Evolutionary conservation across 2,797 vertebrate species (phyloP).

Genomic region (Trachurus trachurus): DNA sequence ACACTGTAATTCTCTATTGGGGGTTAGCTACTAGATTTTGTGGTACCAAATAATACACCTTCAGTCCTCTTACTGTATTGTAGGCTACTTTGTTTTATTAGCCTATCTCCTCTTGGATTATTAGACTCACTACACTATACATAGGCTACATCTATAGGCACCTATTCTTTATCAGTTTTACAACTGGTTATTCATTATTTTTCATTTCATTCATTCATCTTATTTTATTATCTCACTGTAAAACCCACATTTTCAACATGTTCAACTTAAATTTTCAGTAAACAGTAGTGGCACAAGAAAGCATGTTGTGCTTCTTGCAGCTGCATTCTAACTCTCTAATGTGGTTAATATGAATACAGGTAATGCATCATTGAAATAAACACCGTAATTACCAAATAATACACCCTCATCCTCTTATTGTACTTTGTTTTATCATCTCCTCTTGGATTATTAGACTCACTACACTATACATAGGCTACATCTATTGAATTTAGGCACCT

Average conservation of each 20-base stretch:
- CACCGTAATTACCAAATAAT: not conserved
- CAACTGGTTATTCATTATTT: not conserved
- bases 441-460: not conserved
- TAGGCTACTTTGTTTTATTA: not conserved
- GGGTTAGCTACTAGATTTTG: not conserved
- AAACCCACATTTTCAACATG: not conserved
- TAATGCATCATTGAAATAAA: not conserved
- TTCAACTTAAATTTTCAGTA: not conserved
- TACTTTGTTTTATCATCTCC: not conserved
- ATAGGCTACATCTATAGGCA: not conserved
- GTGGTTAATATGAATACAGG: not conserved
- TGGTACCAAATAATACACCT: not conserved
- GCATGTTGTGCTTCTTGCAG: conserved; percentile 10
- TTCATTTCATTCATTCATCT: too few species aligned
- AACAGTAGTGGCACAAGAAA: not conserved
- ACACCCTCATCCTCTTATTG: not conserved
- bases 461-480: not conserved
- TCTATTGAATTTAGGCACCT: not conserved
- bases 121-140: not conserved
- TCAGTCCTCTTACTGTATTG: not conserved
- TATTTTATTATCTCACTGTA: too few species aligned
- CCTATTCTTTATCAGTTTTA: not conserved
- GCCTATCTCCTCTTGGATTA: not conserved
- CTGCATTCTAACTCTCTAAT: not conserved
- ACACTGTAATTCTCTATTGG: not conserved